These are phyloP conservation scores for Erebia epiphron DNA, from an alignment of 2,888 invertebrate genomes.

Conservation along the genomic window DNA sequence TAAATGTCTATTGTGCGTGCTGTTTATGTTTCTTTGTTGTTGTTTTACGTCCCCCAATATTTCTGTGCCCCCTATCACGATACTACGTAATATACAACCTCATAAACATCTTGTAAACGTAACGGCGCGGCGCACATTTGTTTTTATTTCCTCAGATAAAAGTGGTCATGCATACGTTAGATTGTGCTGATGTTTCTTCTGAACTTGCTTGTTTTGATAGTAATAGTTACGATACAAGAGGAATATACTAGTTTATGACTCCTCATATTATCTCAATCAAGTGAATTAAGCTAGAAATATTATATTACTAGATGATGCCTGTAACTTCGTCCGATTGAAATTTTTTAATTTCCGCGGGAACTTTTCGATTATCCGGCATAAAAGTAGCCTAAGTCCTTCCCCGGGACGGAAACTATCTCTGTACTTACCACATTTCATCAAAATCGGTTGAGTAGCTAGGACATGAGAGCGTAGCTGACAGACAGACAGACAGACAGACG, in stretches of 20 bases:
- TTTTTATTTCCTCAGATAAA: slow-evolving; percentile 44
- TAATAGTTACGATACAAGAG: slow-evolving; percentile 10
- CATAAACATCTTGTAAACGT: slow-evolving; percentile 45
- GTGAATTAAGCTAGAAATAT: not conserved
- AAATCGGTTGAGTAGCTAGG: too few species aligned
- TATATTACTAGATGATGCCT: too few species aligned
- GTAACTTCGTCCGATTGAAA: too few species aligned
- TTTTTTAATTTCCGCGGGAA: too few species aligned
- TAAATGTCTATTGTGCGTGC: slow-evolving; percentile 5
- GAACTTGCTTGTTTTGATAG: slow-evolving; percentile 6
- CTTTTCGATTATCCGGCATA: too few species aligned
- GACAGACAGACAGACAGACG: too few species aligned
- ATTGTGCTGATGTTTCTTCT: slow-evolving; percentile 14
- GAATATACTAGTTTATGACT: not conserved
- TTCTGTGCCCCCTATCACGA: slow-evolving; percentile 36
- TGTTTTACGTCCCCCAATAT: slow-evolving; percentile 33
- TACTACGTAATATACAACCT: slow-evolving; percentile 39
- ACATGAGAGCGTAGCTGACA: too few species aligned
- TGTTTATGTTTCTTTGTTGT: slow-evolving; percentile 24
- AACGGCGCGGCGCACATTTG: slow-evolving; percentile 38
- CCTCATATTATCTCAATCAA: not conserved
- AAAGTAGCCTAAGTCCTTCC: too few species aligned
- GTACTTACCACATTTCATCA: too few species aligned
- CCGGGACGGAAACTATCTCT: too few species aligned
- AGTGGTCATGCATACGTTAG: slow-evolving; percentile 40